These are phyloP conservation scores for Hafferia zeledoni DNA, from an alignment of 2,797 vertebrate species.

Conservation along the genomic window DNA sequence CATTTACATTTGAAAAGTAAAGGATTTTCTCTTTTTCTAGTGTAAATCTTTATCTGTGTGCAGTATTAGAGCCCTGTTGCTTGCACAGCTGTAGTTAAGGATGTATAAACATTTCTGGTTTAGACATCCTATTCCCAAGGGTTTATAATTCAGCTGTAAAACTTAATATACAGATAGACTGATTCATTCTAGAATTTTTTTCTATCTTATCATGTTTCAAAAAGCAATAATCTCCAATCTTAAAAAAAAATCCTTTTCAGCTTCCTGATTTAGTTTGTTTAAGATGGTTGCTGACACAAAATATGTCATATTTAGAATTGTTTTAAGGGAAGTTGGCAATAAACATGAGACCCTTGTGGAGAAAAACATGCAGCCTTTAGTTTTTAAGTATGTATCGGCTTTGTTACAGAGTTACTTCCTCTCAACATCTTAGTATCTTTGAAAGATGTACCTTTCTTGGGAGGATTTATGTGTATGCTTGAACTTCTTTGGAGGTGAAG, in stretches of 20 bases:
- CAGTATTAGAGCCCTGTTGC: neutral
- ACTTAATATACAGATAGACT: neutral
- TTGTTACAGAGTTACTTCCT: neutral
- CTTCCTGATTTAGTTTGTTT: neutral
- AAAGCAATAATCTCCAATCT: neutral
- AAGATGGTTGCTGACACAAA: neutral
- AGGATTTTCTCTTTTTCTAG: conserved; percentile 3
- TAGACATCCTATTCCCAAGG: neutral
- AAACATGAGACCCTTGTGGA: neutral
- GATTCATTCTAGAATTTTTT: neutral
- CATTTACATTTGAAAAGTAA: conserved; percentile 19
- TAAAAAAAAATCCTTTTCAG: neutral
- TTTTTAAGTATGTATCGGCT: neutral
- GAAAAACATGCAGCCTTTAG: neutral
- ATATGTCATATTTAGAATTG: neutral
- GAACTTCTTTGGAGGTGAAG: neutral
- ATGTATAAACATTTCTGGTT: conserved; percentile 28
- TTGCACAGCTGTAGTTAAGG: conserved; percentile 4
- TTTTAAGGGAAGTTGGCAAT: neutral
- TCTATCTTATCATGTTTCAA: neutral
- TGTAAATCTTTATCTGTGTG: conserved; percentile 12
- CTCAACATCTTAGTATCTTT: neutral
- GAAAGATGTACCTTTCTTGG: neutral
- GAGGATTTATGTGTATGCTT: neutral
- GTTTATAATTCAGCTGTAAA: conserved; percentile 12